Evolutionary conservation across 2,888 invertebrate species (phyloP), one percentile per base, ranked within the genome.

Genomic region (Platynereis dumerilii): DNA sequence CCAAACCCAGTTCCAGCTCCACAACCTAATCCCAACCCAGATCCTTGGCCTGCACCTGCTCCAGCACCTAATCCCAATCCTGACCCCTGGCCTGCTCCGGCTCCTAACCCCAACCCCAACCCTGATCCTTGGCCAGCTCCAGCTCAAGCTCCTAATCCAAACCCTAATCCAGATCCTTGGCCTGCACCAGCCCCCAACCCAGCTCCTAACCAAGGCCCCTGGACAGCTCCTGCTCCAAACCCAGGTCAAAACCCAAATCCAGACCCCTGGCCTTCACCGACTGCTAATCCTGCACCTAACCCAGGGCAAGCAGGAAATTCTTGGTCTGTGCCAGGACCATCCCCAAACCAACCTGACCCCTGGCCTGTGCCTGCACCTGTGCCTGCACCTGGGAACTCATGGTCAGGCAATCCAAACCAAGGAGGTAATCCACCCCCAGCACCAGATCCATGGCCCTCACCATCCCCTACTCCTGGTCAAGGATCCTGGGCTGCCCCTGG

Each of bases 101-200:
- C n/a, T 10, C 48, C 48, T 48, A 22, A 48, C n/a, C 48, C 48
- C 17, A 22, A 48, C 7, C 48, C 48, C 5, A 48, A 48, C 7
- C 48, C 48, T 10, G 22, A 20, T 7, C 48, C 48, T 48, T 20
- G n/a, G 48, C 48, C 48, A 5, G 48, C 48, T 12, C 48, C 48
- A 20, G 48, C 48, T 10, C 42, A 10, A 17, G 42, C 42, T 17
- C 56, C 56, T 2, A 29, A 56, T 27, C 42, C 10, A 10, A 44
- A 58, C 24, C 24, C 12, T 1, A 44, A 58, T 12, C 45, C 44
- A 2, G 58, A 60, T 27, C 52, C 52, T 12, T 27, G 27, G 20
- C 60, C 60, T 28, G 60, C 45, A 52, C 60, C 60, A 2, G 60
- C 45, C 10, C 60, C 60, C 3, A 48, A 45, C 24, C 60, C 60